Evolutionary conservation across 2,797 vertebrate species (phyloP).

Genomic region (Alfaro cultratus): DNA sequence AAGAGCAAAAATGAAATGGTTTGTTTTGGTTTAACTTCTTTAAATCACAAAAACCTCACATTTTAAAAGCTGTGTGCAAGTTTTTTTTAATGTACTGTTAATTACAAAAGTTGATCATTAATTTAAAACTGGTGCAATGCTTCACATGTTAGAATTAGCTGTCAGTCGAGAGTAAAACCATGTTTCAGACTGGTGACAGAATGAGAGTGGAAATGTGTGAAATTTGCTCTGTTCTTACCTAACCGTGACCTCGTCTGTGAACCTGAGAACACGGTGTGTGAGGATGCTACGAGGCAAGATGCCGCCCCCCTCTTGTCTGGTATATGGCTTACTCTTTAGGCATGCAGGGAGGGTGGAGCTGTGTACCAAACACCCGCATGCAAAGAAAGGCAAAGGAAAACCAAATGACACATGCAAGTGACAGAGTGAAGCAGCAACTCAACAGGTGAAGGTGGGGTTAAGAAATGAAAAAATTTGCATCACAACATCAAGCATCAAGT

Average conservation of each 20-base stretch:
- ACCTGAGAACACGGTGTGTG: constrained; percentile 83
- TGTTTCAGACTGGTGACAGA: not conserved
- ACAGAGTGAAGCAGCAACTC: constrained; percentile 29
- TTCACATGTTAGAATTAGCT: not conserved
- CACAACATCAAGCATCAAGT: constrained; percentile 3
- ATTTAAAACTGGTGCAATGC: not conserved
- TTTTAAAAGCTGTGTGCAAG: not conserved
- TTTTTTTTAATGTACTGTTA: not conserved
- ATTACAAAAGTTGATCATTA: not conserved
- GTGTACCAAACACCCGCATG: constrained; percentile 54
- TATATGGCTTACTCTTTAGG: constrained; percentile 84
- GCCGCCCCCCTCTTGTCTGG: constrained; percentile 80
- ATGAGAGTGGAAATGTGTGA: constrained; percentile 1
- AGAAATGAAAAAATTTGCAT: not conserved
- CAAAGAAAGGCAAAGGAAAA: constrained; percentile 59
- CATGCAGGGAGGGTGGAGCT: constrained; percentile 92
- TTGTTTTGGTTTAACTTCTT: not conserved
- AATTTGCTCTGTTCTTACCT: constrained; percentile 81
- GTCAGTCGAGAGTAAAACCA: not conserved
- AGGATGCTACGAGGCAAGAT: constrained; percentile 79
- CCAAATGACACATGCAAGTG: constrained; percentile 50
- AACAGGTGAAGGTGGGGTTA: constrained; percentile 10
- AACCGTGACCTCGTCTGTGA: constrained; percentile 86
- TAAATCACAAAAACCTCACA: not conserved
- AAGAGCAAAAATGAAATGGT: not conserved